Percentiles rank a stretch among this genome's conserved stretches.
phyloP scores from a whole-genome alignment of 2,113 vertebrate genomes.

The Nesospiza acunhae region DNA sequence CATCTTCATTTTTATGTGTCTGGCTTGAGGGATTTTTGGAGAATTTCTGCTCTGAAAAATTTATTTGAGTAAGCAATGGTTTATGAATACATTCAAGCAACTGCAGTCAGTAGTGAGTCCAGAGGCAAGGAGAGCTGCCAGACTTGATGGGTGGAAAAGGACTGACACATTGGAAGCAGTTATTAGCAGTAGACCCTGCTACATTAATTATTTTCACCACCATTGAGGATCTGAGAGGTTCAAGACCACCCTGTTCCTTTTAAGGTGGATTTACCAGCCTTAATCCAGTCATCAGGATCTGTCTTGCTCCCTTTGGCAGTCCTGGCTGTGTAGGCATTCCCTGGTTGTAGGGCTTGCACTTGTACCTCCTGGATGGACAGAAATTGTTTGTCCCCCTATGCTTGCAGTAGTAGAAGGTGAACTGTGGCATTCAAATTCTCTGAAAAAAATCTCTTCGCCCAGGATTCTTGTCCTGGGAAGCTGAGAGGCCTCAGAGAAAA shows the following conservation, averaged over 20 bases:
- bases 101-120: neutral
- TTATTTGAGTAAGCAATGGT: neutral
- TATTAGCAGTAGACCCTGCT: neutral
- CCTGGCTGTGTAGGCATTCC: neutral
- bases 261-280: neutral
- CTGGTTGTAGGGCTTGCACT: neutral
- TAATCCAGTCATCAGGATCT: neutral
- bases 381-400: accelerated
- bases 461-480: too few species aligned
- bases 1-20: neutral
- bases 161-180: neutral
- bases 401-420: neutral
- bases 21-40: neutral
- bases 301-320: neutral
- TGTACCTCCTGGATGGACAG: neutral
- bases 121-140: neutral
- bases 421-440: too few species aligned
- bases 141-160: accelerated
- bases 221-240: neutral
- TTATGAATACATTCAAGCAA: neutral
- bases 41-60: constrained; percentile 4
- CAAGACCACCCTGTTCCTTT: neutral
- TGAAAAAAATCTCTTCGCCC: too few species aligned
- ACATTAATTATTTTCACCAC: neutral
- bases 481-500: too few species aligned